Base-by-base conservation (phyloP, 2,888 invertebrate species). In the Cantharis nigra region DNA sequence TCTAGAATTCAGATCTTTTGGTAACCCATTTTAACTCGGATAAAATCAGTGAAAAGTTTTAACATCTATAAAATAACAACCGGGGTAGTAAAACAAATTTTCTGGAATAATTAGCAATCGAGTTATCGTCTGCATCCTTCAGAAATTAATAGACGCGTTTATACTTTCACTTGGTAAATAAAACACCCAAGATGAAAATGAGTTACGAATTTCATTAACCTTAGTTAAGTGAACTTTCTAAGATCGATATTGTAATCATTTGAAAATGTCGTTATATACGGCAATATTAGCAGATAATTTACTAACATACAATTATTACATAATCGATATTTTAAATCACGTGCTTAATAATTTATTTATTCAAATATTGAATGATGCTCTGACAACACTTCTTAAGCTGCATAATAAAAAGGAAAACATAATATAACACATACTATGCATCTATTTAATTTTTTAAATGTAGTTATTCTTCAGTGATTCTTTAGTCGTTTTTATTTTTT, bases 1-100 rank as follows among this genome's bases (percentile, higher is more conserved):
- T 78, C 76, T 78, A 74, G 49, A 49, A 49, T 49, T 7, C n/a
- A 49, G 49, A 71, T 64, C 26, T 26, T 74, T 77, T 71, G 20
- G 49, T 49, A 13, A 62, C 62, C 70, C 65, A 28, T 13, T 16
- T 33, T 70, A 28, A 28, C n/a, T 65, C 18, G 65, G n/a, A 65
- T 65, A 18, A 65, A 65, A 65, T 65, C 18, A 65, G 18, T 65
- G 23, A 18, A 65, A 20, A 49, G n/a, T 49, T 49, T 49, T 49
- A n/a, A 49, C 13, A 49, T 49, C n/a, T 49, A 49, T 49, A 49
- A 49, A 49, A 49, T n/a, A 49, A 49, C n/a, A 49, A n/a, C 49
- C 49, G 49, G 49, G n/a, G n/a, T 49, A 49, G 49, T 5, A n/a
- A 49, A n/a, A 49, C 49, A 49, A 49, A 49, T 49, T 49, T 49